Base-by-base conservation (phyloP, 2,113 vertebrate species). In the Pangasianodon hypophthalmus region DNA sequence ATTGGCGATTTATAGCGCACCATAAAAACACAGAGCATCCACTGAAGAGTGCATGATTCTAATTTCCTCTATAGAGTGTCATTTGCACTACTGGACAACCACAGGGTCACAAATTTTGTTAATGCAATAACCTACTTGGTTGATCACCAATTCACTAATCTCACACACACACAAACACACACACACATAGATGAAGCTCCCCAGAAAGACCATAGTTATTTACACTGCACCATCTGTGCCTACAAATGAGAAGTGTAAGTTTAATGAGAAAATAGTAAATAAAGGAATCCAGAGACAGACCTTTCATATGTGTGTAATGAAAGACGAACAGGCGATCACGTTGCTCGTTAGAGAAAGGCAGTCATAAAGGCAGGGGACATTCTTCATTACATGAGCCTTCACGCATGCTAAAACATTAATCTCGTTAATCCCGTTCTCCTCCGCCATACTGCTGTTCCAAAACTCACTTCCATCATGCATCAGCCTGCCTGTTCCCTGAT, bases 1-100 rank as follows among this genome's bases (percentile, higher is more conserved):
- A 85, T 87, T 67, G 85, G 19, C 4, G 46, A 87, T 89, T 92
- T 89, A 90, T 19, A 89, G 80, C 46, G 11, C 46, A 41, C 85
- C 73, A 32, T 71, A 88, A 81, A 86, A 87, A 91, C 85, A 87
- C n/a, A 85, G 81, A 24, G 79, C 52, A 83, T 73, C 86, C 79
- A 90, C 64, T 86, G 54, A 64, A 69, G 50, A 88, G 54, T 81
- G 85, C 69, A 69, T 92, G 90, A 91, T 84, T 89, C 69, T 52
- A 86, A 92, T 90, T 90, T 79, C 64, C 50, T 26, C 62, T 83
- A n/a, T 37, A 84, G 54, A 58, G 48, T 85, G 54, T 37, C 64
- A 77, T 84, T 46, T 87, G 75, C 73, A 85, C 41, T 85, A 60
- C n/a, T 85, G 88, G 60, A 90, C 54, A 64, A 86, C 75, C 85